A percentile compares a stretch with the other conserved stretches of the same genome.
phyloP scores from a whole-genome alignment of 2,888 invertebrate species.

The Chrysolina oricalcia region DNA sequence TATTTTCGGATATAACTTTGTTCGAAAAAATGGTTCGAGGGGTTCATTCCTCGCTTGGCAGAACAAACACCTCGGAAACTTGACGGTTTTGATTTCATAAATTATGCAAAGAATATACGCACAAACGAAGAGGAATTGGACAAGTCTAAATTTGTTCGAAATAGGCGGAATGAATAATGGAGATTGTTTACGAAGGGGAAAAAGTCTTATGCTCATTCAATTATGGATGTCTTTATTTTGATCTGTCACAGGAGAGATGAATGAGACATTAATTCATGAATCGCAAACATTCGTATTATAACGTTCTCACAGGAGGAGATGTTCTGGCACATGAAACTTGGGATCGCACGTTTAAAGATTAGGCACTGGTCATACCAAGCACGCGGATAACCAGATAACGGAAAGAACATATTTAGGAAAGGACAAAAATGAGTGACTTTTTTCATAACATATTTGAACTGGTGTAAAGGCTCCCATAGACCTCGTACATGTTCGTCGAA shows the following conservation, averaged over 20 bases:
- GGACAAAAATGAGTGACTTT: no score
- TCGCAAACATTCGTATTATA: background rate
- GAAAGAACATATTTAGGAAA: no score
- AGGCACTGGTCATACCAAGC: no score
- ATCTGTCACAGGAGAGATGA: background rate
- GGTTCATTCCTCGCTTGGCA: constrained; percentile 26
- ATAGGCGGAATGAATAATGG: background rate
- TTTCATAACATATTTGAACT: no score
- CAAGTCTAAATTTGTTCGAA: constrained; percentile 8
- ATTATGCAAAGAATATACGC: constrained; percentile 33
- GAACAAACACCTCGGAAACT: constrained; percentile 20
- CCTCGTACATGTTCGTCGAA: no score
- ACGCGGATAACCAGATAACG: no score
- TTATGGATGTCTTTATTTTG: background rate
- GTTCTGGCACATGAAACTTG: no score
- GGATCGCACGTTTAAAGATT: no score
- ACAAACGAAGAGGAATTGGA: constrained; percentile 16
- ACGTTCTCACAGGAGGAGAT: no score
- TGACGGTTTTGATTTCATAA: constrained; percentile 42
- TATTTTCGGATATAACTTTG: constrained; percentile 35
- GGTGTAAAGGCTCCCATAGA: no score
- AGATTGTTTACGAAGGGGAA: background rate
- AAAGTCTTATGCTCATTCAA: background rate
- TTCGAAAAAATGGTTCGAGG: constrained; percentile 18
- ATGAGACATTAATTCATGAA: background rate